A percentile compares a stretch with the other conserved stretches of the same genome.
Conservation (phyloP, 1,140 invertebrate genomes). For the Piezodorus guildinii region DNA sequence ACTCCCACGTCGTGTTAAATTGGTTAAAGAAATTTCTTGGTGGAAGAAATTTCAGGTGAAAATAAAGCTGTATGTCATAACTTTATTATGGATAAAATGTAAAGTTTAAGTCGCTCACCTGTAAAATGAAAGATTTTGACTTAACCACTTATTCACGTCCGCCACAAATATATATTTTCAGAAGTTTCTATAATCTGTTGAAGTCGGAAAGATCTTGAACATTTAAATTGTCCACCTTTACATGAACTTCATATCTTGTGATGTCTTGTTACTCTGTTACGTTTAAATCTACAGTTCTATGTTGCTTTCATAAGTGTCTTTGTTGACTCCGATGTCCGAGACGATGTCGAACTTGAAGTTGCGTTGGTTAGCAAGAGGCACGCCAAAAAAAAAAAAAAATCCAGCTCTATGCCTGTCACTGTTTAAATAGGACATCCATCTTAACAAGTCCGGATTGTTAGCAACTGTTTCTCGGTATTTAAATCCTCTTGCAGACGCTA, state of each 20-base stretch:
- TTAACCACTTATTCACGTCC: no score
- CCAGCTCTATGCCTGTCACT: slow-evolving; percentile 57
- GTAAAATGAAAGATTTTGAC: no score
- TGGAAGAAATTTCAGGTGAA: no score
- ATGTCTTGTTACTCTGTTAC: slow-evolving; percentile 49
- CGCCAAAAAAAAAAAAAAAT: slow-evolving; percentile 70
- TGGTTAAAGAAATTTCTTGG: no score
- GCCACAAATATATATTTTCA: slow-evolving; percentile 62
- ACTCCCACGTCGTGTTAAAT: no score
- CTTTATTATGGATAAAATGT: no score
- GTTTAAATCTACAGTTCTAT: slow-evolving; percentile 48
- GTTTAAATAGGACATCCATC: slow-evolving; percentile 71
- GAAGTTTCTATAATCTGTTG: slow-evolving; percentile 50
- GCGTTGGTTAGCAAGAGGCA: slow-evolving; percentile 48
- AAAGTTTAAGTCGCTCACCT: no score
- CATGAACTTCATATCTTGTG: slow-evolving; percentile 61
- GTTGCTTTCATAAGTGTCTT: slow-evolving; percentile 59
- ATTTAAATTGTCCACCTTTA: slow-evolving; percentile 82
- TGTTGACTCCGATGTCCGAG: slow-evolving; percentile 60
- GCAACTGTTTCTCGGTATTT: slow-evolving; percentile 52
- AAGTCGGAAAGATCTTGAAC: slow-evolving; percentile 65
- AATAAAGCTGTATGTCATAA: no score
- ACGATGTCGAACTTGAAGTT: slow-evolving; percentile 56
- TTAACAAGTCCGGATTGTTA: slow-evolving; percentile 65
- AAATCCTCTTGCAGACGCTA: slow-evolving; percentile 36